These are phyloP conservation scores for Eulemur rufifrons DNA, from an alignment of 2,113 vertebrate species.

Conservation along the genomic window DNA sequence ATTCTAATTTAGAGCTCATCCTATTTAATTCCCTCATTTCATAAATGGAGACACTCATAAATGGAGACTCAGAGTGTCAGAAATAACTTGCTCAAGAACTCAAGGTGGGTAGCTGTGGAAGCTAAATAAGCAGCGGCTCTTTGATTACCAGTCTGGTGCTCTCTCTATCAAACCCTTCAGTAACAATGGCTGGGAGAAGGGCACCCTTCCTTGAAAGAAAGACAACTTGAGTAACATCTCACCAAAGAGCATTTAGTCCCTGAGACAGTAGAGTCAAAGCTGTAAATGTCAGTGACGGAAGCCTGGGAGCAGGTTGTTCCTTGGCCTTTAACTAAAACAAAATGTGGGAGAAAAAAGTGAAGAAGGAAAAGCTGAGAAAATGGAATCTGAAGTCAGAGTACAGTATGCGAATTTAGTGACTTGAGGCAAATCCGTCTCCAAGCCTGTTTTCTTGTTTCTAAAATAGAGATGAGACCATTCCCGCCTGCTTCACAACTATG, in stretches of 20 bases:
- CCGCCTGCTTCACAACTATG: background rate
- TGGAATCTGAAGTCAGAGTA: background rate
- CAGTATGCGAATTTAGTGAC: background rate
- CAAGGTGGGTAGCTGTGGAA: background rate
- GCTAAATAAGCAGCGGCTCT: background rate
- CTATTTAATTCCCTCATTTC: background rate
- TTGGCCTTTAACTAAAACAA: background rate
- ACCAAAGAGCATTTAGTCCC: background rate
- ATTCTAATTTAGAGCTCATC: constrained; percentile 1
- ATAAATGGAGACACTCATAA: background rate
- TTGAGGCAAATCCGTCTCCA: background rate
- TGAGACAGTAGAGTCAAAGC: background rate
- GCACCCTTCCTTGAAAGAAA: background rate
- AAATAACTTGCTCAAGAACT: background rate
- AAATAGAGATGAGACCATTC: background rate
- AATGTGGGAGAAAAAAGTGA: background rate
- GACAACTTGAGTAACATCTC: background rate
- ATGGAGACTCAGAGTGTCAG: background rate
- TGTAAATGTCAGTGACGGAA: background rate
- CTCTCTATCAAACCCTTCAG: background rate
- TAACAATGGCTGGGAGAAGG: background rate
- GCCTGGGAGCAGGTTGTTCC: background rate
- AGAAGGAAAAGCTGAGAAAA: background rate
- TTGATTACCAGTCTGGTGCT: background rate
- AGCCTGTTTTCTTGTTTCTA: background rate